Conservation (phyloP, 1,140 invertebrate genomes). For the Cepaea nemoralis region DNA sequence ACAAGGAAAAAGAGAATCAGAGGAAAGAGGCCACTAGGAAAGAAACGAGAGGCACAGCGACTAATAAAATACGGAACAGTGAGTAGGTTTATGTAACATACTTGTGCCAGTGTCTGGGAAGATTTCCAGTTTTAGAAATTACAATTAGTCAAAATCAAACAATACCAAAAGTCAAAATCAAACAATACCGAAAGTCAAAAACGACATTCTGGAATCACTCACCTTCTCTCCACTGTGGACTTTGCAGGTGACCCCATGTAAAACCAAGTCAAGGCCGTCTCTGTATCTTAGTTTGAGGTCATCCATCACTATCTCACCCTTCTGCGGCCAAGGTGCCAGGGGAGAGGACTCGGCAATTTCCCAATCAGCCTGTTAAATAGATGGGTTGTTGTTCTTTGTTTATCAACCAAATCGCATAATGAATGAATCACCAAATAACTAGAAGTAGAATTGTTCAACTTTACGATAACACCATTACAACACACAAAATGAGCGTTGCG, state of each 20-base stretch:
- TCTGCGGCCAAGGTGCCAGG: background rate
- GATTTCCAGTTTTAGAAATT: no score
- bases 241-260: background rate
- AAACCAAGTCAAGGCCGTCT: conserved; percentile 15
- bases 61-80: no score
- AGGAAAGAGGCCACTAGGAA: no score
- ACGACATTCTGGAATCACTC: background rate
- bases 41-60: no score
- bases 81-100: no score
- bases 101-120: no score
- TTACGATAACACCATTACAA: background rate
- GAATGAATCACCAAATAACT: background rate
- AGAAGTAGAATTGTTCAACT: background rate
- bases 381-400: background rate
- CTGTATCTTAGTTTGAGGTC: background rate
- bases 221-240: conserved; percentile 22
- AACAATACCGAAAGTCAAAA: no score
- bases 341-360: conserved; percentile 3
- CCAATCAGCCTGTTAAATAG: conserved; percentile 4
- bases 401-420: background rate
- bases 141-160: no score
- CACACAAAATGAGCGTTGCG: background rate
- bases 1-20: no score
- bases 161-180: no score
- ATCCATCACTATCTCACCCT: conserved; percentile 1